A percentile compares a stretch with the other conserved stretches of the same genome.
These are phyloP conservation scores for Montipora cactus DNA, from an alignment of 64 coral and sea anemone species.

Conservation along the genomic window DNA sequence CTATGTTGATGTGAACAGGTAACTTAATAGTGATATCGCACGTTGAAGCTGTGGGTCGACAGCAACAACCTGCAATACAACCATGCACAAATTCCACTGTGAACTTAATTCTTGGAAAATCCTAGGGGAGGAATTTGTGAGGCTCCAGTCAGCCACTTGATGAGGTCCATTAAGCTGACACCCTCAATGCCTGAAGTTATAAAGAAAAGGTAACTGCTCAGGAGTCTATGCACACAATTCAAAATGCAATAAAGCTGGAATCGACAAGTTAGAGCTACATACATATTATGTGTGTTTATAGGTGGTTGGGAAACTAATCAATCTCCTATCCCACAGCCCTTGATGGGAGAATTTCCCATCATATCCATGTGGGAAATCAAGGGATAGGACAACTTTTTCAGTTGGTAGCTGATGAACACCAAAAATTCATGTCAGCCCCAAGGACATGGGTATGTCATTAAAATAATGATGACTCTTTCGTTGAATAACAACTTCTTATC, in stretches of 20 bases:
- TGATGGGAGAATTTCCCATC: slow-evolving; percentile 10
- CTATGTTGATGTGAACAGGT: slow-evolving; percentile 42
- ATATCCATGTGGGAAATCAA: slow-evolving; percentile 18
- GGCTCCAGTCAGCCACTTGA: slow-evolving; percentile 56
- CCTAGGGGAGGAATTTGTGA: slow-evolving; percentile 55
- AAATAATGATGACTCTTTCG: neutral
- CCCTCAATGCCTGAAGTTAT: slow-evolving; percentile 16
- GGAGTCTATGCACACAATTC: slow-evolving; percentile 11
- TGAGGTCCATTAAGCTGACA: slow-evolving; percentile 33
- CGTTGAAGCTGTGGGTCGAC: slow-evolving; percentile 48
- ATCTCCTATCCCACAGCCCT: neutral
- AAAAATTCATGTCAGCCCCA: slow-evolving; percentile 20
- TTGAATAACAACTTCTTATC: slow-evolving; percentile 1
- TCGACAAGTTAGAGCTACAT: neutral
- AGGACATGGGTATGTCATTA: slow-evolving; percentile 16
- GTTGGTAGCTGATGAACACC: slow-evolving; percentile 25
- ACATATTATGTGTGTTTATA: neutral
- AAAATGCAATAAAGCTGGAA: slow-evolving; percentile 23
- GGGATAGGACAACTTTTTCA: slow-evolving; percentile 19
- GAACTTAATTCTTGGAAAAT: slow-evolving; percentile 51
- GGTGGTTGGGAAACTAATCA: slow-evolving; percentile 4
- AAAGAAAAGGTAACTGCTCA: slow-evolving; percentile 8
- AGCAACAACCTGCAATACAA: slow-evolving; percentile 28
- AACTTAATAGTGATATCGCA: slow-evolving; percentile 45
- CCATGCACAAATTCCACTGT: slow-evolving; percentile 65